phyloP scores from a whole-genome alignment of 2,113 vertebrate species.

The Poecilia latipinna region DNA sequence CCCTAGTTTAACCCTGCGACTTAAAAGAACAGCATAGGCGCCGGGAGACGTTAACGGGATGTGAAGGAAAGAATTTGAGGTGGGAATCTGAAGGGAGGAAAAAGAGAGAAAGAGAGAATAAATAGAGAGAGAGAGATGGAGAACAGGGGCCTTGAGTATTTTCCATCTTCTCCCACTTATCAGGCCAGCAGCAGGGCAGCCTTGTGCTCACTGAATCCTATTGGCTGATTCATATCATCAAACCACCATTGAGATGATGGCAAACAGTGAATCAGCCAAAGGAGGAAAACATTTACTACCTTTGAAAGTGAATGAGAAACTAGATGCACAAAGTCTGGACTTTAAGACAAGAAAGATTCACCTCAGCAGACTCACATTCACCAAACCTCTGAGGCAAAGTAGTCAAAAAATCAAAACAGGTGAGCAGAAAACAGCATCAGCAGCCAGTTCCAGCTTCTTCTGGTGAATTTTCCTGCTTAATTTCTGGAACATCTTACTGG shows the following conservation, averaged over 20 bases:
- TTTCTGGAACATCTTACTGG: too few relatives aligned
- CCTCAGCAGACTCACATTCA: neutral
- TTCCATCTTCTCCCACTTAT: constrained; percentile 71
- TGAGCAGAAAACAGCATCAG: too few relatives aligned
- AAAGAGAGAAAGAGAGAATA: constrained; percentile 19
- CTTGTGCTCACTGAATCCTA: constrained; percentile 60
- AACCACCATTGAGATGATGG: constrained; percentile 59
- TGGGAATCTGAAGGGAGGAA: constrained; percentile 27
- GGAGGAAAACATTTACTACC: constrained; percentile 43
- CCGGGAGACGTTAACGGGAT: constrained; percentile 39
- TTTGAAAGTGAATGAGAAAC: constrained; percentile 39
- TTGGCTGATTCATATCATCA: constrained; percentile 70
- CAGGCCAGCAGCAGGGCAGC: constrained; percentile 57
- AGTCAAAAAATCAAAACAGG: too few relatives aligned
- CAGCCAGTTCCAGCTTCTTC: too few relatives aligned
- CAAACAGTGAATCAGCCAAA: constrained; percentile 57
- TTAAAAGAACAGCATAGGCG: constrained; percentile 58
- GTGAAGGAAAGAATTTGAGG: constrained; percentile 51
- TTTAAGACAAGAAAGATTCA: constrained; percentile 7
- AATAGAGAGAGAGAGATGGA: constrained; percentile 16
- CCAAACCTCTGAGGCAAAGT: neutral
- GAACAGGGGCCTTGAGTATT: constrained; percentile 53
- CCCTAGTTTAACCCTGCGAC: constrained; percentile 65
- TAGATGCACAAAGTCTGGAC: constrained; percentile 26
- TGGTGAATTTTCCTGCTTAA: too few relatives aligned